Base-by-base conservation (phyloP, 2,888 invertebrate genomes). In the Aphidoletes aphidimyza region DNA sequence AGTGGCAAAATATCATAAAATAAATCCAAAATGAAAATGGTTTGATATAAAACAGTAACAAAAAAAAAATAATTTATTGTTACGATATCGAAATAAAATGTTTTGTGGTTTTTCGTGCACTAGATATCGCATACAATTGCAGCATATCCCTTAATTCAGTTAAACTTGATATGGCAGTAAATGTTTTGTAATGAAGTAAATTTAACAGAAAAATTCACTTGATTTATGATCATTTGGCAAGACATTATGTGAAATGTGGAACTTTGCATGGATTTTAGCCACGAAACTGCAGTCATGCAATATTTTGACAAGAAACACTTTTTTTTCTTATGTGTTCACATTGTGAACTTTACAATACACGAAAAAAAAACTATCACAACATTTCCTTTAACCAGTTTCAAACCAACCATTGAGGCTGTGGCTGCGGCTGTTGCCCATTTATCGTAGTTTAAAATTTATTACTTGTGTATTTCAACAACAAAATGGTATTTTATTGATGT, bases 361-460 rank as follows among this genome's bases (percentile, higher is more conserved):
- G n/a, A n/a, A n/a, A n/a, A n/a, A 69, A 26, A 54, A 69, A 69
- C 26, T 30, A 69, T 69, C 69, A 69, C 17, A 69, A 69, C 34
- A 69, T 69, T 69, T 69, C 34, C 30, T 69, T 69, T n/a, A 14
- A 2, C 2, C 1, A 30, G 14, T 26, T 69, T 30, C 69, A 69
- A 69, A 69, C 69, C 19, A 22, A 22, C 30, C 30, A 14, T 17
- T 30, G 26, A n/a, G 6, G 54, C n/a, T 22, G 47, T 47, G 47
- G n/a, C 17, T 47, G 11, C 19, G 26, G 26, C 22, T 34, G 22
- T 30, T 69, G 30, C 69, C 2, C 69, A 30, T 69, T 69, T 69
- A 69, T 69, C 69, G 69, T 30, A 3, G 26, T 30, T 69, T 69
- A 69, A 69, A 69, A 69, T 69, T 69, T 69, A 69, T 69, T 69